Evolutionary conservation across 2,113 vertebrate genomes (phyloP).

Genomic region (Gila orcuttii): DNA sequence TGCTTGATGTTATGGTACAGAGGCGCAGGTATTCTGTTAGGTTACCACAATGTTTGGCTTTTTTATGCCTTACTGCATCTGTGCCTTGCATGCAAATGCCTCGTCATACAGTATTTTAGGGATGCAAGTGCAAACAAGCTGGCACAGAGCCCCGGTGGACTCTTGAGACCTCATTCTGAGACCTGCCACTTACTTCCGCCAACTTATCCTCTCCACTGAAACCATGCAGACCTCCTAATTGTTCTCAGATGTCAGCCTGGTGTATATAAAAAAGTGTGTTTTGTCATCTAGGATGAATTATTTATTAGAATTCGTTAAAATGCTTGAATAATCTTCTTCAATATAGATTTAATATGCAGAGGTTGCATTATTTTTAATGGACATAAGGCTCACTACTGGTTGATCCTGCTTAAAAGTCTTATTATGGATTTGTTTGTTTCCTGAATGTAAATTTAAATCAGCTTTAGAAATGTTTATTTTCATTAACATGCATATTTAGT

Average conservation of each 20-base stretch:
- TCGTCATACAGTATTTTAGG: slow-evolving; percentile 49
- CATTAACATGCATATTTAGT: background rate
- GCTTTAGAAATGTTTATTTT: background rate
- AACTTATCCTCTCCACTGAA: slow-evolving; percentile 73
- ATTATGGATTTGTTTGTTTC: background rate
- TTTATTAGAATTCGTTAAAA: slow-evolving; percentile 65
- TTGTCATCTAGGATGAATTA: slow-evolving; percentile 66
- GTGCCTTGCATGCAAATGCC: slow-evolving; percentile 61
- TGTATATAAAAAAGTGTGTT: slow-evolving; percentile 62
- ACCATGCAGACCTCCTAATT: slow-evolving; percentile 74
- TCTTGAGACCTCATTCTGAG: slow-evolving; percentile 40
- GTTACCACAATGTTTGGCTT: slow-evolving; percentile 47
- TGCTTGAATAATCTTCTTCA: slow-evolving; percentile 57
- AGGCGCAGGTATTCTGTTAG: background rate
- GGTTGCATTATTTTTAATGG: background rate
- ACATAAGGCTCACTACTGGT: no score
- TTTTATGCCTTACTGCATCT: slow-evolving; percentile 50
- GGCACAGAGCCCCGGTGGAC: slow-evolving; percentile 48
- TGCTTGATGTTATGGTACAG: slow-evolving; percentile 24
- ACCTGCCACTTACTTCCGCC: slow-evolving; percentile 67
- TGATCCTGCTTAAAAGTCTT: background rate
- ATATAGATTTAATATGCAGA: slow-evolving; percentile 29
- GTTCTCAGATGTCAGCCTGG: slow-evolving; percentile 74
- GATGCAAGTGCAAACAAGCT: slow-evolving; percentile 59
- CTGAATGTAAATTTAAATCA: background rate